These are phyloP conservation scores for Drosophila percnosoma DNA, from an alignment of 2,888 invertebrate species.

Conservation along the genomic window DNA sequence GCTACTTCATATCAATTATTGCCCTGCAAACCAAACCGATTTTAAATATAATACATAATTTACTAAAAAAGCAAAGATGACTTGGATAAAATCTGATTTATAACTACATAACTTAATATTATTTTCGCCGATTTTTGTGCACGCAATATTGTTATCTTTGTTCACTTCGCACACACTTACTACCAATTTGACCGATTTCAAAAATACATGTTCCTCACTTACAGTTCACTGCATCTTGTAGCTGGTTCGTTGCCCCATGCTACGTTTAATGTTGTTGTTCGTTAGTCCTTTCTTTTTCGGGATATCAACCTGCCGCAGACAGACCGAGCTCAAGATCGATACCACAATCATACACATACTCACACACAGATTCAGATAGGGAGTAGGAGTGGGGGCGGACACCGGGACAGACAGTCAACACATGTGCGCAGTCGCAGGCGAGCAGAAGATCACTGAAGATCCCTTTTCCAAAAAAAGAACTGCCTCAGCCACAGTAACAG, in stretches of 20 bases:
- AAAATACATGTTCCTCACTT: conserved; percentile 33
- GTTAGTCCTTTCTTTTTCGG: conserved; percentile 49
- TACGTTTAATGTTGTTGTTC: conserved; percentile 51
- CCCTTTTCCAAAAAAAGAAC: conserved; percentile 59
- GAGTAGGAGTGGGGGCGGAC: conserved; percentile 10
- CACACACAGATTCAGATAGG: conserved; percentile 11
- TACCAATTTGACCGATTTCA: conserved; percentile 32
- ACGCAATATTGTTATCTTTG: neutral
- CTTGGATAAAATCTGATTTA: neutral
- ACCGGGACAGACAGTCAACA: conserved; percentile 56
- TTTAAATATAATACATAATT: neutral
- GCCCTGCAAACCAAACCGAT: neutral
- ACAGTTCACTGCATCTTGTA: conserved; percentile 63
- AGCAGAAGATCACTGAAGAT: conserved; percentile 58
- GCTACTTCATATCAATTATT: neutral
- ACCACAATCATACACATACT: conserved; percentile 51
- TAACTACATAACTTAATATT: neutral
- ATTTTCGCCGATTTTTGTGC: neutral
- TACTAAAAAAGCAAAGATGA: neutral
- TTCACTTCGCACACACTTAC: neutral
- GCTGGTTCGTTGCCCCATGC: conserved; percentile 78
- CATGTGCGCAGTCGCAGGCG: conserved; percentile 64
- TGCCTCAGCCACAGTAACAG: conserved; percentile 45
- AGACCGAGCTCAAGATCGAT: conserved; percentile 66
- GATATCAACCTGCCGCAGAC: conserved; percentile 73